Percentiles rank a stretch among this genome's conserved stretches.
Conservation (phyloP, 2,888 invertebrate species). For the Sussaba pulchella region DNA sequence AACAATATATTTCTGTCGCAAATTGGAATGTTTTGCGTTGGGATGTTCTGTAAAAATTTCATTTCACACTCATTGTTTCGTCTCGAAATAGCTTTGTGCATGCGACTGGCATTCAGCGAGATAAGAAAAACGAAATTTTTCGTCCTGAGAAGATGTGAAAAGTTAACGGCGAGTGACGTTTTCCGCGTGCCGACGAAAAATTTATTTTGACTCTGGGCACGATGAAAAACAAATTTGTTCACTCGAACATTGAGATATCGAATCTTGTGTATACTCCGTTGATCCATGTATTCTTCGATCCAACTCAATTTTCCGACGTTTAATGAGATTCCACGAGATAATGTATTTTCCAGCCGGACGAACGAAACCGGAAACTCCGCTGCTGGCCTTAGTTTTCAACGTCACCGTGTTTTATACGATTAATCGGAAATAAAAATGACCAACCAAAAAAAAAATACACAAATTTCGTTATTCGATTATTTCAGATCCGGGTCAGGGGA, state of each 20-base stretch:
- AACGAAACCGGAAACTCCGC: constrained; percentile 5
- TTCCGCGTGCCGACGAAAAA: too few species aligned
- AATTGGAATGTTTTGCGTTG: constrained; percentile 45
- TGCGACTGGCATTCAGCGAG: constrained; percentile 29
- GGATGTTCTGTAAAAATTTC: constrained; percentile 10
- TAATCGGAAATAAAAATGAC: constrained; percentile 41
- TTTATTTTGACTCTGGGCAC: too few species aligned
- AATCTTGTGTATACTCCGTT: background rate
- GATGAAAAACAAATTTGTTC: constrained; percentile 16
- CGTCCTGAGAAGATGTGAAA: background rate
- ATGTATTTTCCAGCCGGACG: background rate
- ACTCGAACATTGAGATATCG: background rate
- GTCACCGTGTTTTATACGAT: constrained; percentile 4
- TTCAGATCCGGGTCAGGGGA: constrained; percentile 82
- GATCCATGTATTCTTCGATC: background rate
- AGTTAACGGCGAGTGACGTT: background rate
- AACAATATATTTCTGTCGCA: too few species aligned
- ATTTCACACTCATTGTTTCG: constrained; percentile 1
- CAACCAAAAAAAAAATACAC: too few species aligned
- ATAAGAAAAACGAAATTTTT: constrained; percentile 11
- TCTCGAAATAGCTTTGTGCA: constrained; percentile 51
- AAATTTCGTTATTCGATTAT: constrained; percentile 64
- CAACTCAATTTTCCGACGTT: background rate
- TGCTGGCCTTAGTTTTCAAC: constrained; percentile 35
- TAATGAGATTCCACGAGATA: constrained; percentile 8